Percentiles rank a stretch among this genome's conserved stretches.
Conservation (phyloP, 2,797 vertebrate genomes). For the Cuculus canorus region DNA sequence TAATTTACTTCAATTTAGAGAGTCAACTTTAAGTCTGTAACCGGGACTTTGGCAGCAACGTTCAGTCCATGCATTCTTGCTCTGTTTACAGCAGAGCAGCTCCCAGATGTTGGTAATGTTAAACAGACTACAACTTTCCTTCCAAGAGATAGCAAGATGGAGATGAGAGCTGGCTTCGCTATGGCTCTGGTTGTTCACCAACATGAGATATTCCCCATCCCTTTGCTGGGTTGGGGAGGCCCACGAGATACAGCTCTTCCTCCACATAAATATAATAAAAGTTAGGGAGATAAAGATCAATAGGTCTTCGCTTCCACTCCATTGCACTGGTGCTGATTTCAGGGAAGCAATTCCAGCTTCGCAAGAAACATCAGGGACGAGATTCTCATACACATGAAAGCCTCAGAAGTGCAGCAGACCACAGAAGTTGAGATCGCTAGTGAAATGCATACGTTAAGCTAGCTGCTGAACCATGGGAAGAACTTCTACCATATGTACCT, state of each 20-base stretch:
- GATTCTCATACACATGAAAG: not conserved
- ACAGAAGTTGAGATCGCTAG: not conserved
- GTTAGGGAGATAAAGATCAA: not conserved
- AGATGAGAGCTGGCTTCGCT: not conserved
- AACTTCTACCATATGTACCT: conserved; percentile 1
- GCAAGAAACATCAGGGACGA: not conserved
- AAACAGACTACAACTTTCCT: conserved; percentile 27
- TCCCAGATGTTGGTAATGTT: conserved; percentile 21
- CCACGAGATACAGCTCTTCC: not conserved
- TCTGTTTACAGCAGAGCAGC: conserved; percentile 1
- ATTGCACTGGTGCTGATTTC: not conserved
- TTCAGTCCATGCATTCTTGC: not conserved
- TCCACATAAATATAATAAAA: not conserved
- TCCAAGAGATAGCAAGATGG: not conserved
- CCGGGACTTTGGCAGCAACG: not conserved
- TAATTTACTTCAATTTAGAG: not conserved
- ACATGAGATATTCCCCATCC: not conserved
- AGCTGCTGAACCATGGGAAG: not conserved
- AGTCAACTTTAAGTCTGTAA: not conserved
- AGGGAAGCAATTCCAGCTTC: not conserved
- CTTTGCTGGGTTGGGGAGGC: not conserved
- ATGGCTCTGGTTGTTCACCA: not conserved
- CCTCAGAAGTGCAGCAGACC: not conserved
- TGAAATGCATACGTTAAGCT: not conserved
- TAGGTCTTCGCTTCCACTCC: not conserved